Conservation (phyloP, 2,888 invertebrate genomes). For the Diaphora mendica region DNA sequence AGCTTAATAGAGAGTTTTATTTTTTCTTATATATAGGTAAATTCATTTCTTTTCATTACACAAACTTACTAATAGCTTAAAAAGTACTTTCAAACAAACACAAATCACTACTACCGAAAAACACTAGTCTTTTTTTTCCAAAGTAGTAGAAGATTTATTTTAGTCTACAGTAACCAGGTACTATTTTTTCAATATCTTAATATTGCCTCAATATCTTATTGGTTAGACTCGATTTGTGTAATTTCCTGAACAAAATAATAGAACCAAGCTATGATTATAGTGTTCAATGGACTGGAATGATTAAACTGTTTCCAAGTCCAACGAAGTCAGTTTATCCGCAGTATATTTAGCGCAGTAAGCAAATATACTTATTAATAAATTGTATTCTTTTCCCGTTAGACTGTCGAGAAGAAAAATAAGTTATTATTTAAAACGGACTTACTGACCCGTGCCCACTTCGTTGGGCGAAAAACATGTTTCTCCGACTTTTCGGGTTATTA, state of each 20-base stretch:
- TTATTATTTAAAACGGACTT: no score
- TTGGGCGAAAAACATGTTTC: no score
- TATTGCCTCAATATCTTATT: neutral
- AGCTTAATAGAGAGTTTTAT: no score
- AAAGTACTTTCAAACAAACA: no score
- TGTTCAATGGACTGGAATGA: slow-evolving; percentile 2
- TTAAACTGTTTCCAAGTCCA: neutral
- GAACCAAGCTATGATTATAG: neutral
- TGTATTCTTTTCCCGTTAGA: neutral
- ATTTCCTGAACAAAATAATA: neutral
- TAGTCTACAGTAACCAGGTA: neutral
- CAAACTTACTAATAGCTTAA: no score
- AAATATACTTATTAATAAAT: neutral
- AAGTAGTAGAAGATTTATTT: no score
- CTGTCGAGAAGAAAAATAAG: neutral
- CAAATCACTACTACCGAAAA: no score
- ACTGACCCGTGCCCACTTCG: no score
- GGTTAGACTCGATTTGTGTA: neutral
- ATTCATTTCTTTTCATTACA: no score
- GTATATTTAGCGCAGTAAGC: neutral
- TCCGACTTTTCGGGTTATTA: no score
- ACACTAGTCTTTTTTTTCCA: no score
- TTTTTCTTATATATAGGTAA: no score
- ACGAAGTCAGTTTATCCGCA: neutral
- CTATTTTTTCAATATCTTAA: neutral